These are phyloP conservation scores for Neosilurus mollespiculum DNA, from an alignment of 2,797 vertebrate genomes.

Conservation along the genomic window DNA sequence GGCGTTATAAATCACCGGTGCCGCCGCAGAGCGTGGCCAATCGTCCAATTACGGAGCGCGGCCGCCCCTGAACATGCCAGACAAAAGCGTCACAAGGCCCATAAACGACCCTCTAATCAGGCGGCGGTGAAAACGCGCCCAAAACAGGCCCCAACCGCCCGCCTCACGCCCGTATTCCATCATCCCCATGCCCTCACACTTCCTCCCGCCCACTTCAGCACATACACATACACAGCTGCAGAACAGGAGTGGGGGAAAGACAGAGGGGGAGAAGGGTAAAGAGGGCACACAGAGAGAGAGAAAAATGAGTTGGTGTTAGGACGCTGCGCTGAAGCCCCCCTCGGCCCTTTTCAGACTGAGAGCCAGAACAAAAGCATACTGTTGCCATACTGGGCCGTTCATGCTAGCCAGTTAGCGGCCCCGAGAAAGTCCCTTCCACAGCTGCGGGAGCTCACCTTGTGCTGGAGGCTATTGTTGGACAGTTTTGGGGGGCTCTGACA, in stretches of 20 bases:
- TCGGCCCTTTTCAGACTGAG: conserved; percentile 87
- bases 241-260: conserved; percentile 74
- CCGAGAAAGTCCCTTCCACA: conserved; percentile 64
- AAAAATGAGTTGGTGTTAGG: conserved; percentile 86
- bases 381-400: conserved; percentile 99
- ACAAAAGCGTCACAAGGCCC: conserved; percentile 83
- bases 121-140: conserved; percentile 72
- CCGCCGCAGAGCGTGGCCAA: conserved; percentile 91
- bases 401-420: conserved; percentile 65
- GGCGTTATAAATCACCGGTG: conserved; percentile 97
- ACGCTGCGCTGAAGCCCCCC: conserved; percentile 64
- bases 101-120: conserved; percentile 83
- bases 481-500: conserved; percentile 97
- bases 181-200: conserved; percentile 98
- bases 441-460: conserved; percentile 88
- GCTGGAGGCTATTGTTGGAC: conserved; percentile 94
- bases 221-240: conserved; percentile 93
- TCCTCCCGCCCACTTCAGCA: conserved; percentile 95
- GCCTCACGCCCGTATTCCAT: conserved; percentile 99
- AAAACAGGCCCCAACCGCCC: conserved; percentile 83
- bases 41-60: conserved; percentile 99
- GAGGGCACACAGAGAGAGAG: conserved; percentile 73
- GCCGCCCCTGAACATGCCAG: conserved; percentile 84
- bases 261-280: conserved; percentile 66
- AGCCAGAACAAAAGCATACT: conserved; percentile 99